Conservation (phyloP, 2,888 invertebrate species). For the Pilophorus perplexus region DNA sequence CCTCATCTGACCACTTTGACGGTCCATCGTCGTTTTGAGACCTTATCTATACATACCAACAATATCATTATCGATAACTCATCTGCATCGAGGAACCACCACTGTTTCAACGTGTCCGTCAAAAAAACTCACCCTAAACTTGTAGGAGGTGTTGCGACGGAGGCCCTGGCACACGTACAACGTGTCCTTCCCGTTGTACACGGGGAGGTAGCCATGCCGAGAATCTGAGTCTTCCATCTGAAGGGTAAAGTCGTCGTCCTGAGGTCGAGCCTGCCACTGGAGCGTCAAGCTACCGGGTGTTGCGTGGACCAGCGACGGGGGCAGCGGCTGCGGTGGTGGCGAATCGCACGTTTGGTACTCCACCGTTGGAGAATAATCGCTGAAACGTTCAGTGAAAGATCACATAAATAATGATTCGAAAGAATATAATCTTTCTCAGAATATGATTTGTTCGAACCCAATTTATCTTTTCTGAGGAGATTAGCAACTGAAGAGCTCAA, state of each 20-base stretch:
- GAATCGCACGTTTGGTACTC: slow-evolving; percentile 73
- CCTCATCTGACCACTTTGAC: slow-evolving; percentile 79
- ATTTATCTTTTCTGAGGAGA: too few species aligned
- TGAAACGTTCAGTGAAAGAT: slow-evolving; percentile 14
- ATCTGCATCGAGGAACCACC: neutral
- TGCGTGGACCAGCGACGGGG: slow-evolving; percentile 68
- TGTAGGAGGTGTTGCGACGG: slow-evolving; percentile 73
- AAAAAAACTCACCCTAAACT: slow-evolving; percentile 59
- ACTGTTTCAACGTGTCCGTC: neutral
- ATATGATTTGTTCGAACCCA: too few species aligned
- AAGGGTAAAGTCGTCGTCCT: slow-evolving; percentile 76
- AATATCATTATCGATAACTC: neutral
- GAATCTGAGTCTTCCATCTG: slow-evolving; percentile 72
- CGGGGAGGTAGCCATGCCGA: slow-evolving; percentile 74
- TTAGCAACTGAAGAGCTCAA: neutral
- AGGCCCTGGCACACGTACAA: slow-evolving; percentile 67
- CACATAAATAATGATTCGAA: too few species aligned
- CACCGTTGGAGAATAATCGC: slow-evolving; percentile 67
- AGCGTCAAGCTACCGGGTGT: slow-evolving; percentile 65
- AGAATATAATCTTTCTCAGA: too few species aligned
- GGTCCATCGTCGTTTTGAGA: slow-evolving; percentile 80
- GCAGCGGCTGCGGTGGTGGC: slow-evolving; percentile 72
- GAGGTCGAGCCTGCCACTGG: slow-evolving; percentile 70
- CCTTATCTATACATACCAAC: slow-evolving; percentile 59
- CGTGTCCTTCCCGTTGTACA: slow-evolving; percentile 74